Base-by-base conservation (phyloP, 1,140 invertebrate species). In the Idris sp. region DNA sequence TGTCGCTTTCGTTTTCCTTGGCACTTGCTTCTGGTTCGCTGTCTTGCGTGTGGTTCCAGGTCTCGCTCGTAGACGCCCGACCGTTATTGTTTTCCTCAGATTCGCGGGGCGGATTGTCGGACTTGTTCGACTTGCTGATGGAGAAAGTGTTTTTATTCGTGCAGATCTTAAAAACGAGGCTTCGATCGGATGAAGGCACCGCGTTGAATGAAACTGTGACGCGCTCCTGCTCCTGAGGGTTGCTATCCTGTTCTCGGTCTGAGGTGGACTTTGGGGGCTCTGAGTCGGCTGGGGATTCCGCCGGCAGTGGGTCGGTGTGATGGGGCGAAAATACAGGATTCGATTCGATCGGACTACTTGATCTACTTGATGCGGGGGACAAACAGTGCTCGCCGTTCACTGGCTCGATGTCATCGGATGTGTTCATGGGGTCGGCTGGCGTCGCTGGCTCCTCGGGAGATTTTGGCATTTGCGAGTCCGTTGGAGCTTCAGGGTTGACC, bases 121-220 rank as follows among this genome's bases (percentile, higher is more conserved):
- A 18, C 13, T 65, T 67, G 16, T 30, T 78, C 1, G 79, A 65
- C 1, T 81, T 76, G 10, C 73, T 76, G 1, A 88, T 83, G 3
- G 84, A 84, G 59, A 86, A 86, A 2, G 83, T 77, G 61, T 86
- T 87, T 48, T 82, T 86, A 40, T 87, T 88, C 11, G 84, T 83
- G 51, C 83, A 86, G 44, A 88, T 86, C 73, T 87, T 88, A 18
- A 87, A 87, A 4, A 87, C 79, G 48, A 88, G 76, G 68, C 85
- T 88, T 14, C 85, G 78, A 9, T 87, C 83, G 4, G 83, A 78
- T 2, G 77, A 51, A 28, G 83, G 79, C 5, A 82, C 79, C 2
- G 81, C 58, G 10, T 81, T 86, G 7, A 81, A 80, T 0, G 80
- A 79, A 4, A 77, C 54, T 14, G 71, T 59, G 1, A 53, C 25